These are phyloP conservation scores for Chionodraco myersi DNA, from an alignment of 2,113 vertebrate species.

Conservation along the genomic window DNA sequence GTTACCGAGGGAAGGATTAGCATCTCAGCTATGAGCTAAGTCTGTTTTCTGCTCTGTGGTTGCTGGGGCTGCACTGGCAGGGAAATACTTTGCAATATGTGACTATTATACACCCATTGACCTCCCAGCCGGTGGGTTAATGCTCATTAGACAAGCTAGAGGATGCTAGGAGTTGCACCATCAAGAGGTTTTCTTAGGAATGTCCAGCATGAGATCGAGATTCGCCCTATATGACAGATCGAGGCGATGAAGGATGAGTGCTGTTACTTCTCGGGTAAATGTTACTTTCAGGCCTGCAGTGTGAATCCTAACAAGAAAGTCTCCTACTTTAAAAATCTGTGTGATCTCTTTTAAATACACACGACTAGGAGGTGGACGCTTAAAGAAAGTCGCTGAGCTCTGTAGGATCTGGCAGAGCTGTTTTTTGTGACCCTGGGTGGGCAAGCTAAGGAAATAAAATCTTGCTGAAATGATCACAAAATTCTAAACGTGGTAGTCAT, in stretches of 20 bases:
- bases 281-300: constrained; percentile 40
- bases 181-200: constrained; percentile 72
- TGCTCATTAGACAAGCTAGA: constrained; percentile 68
- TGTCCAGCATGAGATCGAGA: constrained; percentile 45
- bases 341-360: constrained; percentile 22
- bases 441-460: constrained; percentile 1
- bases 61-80: constrained; percentile 46
- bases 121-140: constrained; percentile 68
- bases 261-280: constrained; percentile 34
- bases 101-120: constrained; percentile 68
- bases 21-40: constrained; percentile 64
- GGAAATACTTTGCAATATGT: constrained; percentile 45
- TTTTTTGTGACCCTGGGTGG: constrained; percentile 21
- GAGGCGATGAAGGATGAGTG: background rate
- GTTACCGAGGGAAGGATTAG: constrained; percentile 67
- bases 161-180: constrained; percentile 45
- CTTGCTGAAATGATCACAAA: constrained; percentile 37
- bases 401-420: constrained; percentile 3
- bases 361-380: background rate
- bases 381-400: background rate
- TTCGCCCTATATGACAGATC: constrained; percentile 13
- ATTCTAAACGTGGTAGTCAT: constrained; percentile 25
- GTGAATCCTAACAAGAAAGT: constrained; percentile 47
- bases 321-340: constrained; percentile 32
- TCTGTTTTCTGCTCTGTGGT: constrained; percentile 66